A percentile compares a stretch with the other conserved stretches of the same genome.
phyloP scores from a whole-genome alignment of 2,797 vertebrate genomes.

The Peromyscus aztecus region DNA sequence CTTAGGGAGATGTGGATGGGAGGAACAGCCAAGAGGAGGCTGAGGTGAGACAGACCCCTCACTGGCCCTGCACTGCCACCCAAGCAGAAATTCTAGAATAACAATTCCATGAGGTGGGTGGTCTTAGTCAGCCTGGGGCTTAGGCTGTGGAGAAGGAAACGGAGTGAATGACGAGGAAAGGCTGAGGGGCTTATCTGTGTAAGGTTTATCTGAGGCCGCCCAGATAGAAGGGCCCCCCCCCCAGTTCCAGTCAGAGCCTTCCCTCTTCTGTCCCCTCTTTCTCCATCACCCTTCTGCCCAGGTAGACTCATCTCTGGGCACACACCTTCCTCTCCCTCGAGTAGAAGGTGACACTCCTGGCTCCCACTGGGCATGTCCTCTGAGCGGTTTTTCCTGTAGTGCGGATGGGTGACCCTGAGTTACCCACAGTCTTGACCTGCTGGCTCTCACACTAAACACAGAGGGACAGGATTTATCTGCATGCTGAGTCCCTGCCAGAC shows the following conservation, averaged over 20 bases:
- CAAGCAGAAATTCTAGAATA: not conserved
- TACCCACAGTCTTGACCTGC: not conserved
- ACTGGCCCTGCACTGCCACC: not conserved
- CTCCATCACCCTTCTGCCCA: not conserved
- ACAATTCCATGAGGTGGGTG: not conserved
- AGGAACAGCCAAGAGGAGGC: not conserved
- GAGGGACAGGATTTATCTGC: not conserved
- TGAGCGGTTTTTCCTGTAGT: slow-evolving; percentile 16
- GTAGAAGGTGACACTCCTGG: not conserved
- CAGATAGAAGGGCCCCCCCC: not conserved
- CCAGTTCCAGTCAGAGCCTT: not conserved
- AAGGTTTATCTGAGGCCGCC: not conserved
- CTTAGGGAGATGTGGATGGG: not conserved
- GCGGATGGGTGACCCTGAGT: not conserved
- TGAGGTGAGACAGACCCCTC: not conserved
- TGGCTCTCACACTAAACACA: not conserved
- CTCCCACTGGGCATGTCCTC: not conserved
- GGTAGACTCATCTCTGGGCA: not conserved
- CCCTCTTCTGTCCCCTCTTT: not conserved
- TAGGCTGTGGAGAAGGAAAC: not conserved
- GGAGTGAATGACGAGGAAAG: not conserved
- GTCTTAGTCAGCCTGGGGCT: not conserved
- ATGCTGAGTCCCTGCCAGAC: not conserved
- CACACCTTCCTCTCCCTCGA: not conserved
- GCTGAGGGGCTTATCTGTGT: not conserved